phyloP scores from a whole-genome alignment of 2,888 invertebrate genomes.

The Caradrina clavipalpis region DNA sequence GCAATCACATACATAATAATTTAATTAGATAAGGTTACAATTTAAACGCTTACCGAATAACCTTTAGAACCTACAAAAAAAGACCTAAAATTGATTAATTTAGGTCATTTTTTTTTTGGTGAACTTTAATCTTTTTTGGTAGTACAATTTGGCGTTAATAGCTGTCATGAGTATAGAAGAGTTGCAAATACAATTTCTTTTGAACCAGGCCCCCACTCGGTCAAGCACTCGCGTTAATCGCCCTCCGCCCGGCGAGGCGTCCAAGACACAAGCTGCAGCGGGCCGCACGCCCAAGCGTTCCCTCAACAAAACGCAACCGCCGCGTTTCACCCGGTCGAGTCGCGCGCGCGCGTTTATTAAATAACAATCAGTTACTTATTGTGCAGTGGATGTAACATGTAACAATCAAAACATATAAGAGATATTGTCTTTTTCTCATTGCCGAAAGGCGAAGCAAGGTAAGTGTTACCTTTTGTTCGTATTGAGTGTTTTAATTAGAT shows the following conservation, averaged over 20 bases:
- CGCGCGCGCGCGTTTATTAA: slow-evolving; percentile 42
- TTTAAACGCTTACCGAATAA: slow-evolving; percentile 8
- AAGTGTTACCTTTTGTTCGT: slow-evolving; percentile 39
- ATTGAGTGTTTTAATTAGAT: slow-evolving; percentile 28
- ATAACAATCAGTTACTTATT: slow-evolving; percentile 33
- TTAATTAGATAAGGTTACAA: too few relatives aligned
- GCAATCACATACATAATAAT: neutral
- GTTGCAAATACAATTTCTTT: slow-evolving; percentile 49
- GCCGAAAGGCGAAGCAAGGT: slow-evolving; percentile 33
- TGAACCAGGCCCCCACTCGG: slow-evolving; percentile 59
- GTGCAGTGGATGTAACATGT: slow-evolving; percentile 38
- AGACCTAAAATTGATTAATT: neutral
- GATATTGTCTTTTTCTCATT: slow-evolving; percentile 11
- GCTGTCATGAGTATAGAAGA: slow-evolving; percentile 35
- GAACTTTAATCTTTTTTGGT: slow-evolving; percentile 10
- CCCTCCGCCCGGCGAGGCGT: slow-evolving; percentile 29
- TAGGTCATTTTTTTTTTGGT: slow-evolving; percentile 12
- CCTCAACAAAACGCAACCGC: slow-evolving; percentile 27
- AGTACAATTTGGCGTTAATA: slow-evolving; percentile 14
- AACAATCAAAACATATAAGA: slow-evolving; percentile 5
- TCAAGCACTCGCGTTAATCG: slow-evolving; percentile 47
- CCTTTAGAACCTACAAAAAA: neutral
- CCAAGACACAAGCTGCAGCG: slow-evolving; percentile 30
- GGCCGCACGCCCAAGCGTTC: slow-evolving; percentile 34
- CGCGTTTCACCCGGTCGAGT: slow-evolving; percentile 38